These are phyloP conservation scores for Cossypha caffra DNA, from an alignment of 2,797 vertebrate genomes.

Conservation along the genomic window DNA sequence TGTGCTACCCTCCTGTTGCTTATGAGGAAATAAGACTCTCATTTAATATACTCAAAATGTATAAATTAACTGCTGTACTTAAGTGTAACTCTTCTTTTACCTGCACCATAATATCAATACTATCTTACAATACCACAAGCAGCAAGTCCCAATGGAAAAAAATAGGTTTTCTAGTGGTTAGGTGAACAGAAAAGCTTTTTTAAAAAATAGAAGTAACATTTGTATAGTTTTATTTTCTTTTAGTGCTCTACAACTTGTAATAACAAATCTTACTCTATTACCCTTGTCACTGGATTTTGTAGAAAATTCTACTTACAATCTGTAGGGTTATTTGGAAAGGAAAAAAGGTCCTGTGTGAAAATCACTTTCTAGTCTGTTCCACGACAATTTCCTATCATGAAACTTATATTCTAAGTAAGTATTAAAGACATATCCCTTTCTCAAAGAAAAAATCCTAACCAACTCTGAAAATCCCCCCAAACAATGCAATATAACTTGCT, in stretches of 20 bases:
- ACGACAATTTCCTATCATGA: not conserved
- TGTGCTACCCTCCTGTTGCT: not conserved
- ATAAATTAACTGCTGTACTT: not conserved
- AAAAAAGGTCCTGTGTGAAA: not conserved
- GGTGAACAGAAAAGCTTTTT: not conserved
- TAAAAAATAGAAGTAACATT: not conserved
- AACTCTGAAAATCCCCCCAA: not conserved
- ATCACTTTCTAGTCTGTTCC: not conserved
- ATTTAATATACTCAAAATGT: not conserved
- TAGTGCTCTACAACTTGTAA: not conserved
- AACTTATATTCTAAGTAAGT: not conserved
- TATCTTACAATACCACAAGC: not conserved
- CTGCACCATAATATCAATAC: not conserved
- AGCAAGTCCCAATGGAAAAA: not conserved
- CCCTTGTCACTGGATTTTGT: not conserved
- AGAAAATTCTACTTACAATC: not conserved
- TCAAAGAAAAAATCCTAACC: not conserved
- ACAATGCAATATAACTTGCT: not conserved
- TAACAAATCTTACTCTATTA: not conserved
- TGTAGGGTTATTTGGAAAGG: not conserved
- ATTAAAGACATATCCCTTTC: not conserved
- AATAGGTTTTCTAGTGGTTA: not conserved
- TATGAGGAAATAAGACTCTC: not conserved
- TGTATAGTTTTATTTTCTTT: not conserved
- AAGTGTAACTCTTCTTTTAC: not conserved